Evolutionary conservation across 1,140 invertebrate genomes (phyloP), one percentile per base, ranked within the genome.

Genomic region (Lordiphosa stackelbergi): DNA sequence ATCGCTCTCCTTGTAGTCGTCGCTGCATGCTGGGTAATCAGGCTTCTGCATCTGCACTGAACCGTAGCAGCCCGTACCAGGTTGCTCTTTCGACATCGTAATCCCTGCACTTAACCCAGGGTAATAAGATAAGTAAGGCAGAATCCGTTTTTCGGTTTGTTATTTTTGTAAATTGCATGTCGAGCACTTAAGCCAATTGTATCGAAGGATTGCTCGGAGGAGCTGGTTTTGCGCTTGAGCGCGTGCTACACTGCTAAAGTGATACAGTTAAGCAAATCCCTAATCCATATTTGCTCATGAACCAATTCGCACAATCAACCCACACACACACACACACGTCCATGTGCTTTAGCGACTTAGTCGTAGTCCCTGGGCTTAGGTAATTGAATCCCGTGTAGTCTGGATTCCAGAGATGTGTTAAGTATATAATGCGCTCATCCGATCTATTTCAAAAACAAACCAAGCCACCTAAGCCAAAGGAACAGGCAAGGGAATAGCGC

Each of bases 391-490:
- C 62, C 53, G 46, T 41, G 59, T 54, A 57, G 41, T 43, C 43
- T 41, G 38, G 36, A 70, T 64, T 55, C 64, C 48, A 41, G 62
- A 43, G 63, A 79, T 74, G 75, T 81, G 75, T 81, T 81, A 81
- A 81, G 75, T 83, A 83, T 83, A 71, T 81, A 81, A 81, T 81
- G 75, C 75, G 75, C 75, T 81, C 71, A 81, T 81, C 75, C 77
- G 61, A 79, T 83, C 77, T 83, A 72, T 81, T 83, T 81, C 68
- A 81, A 81, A 71, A 81, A 83, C 71, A 81, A 77, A 60, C 65
- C 37, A 16, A 34, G 46, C 57, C 53, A 63, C 81, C 77, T 53
- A 42, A 55, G 36, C 46, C 69, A 37, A 57, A 52, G 31, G 51
- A 57, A 54, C 46, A 48, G 36, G 51, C 55, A 35, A 49, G 52